Evolutionary conservation across 2,797 vertebrate species (phyloP).

Genomic region (Petrocephalus schoutedeni): DNA sequence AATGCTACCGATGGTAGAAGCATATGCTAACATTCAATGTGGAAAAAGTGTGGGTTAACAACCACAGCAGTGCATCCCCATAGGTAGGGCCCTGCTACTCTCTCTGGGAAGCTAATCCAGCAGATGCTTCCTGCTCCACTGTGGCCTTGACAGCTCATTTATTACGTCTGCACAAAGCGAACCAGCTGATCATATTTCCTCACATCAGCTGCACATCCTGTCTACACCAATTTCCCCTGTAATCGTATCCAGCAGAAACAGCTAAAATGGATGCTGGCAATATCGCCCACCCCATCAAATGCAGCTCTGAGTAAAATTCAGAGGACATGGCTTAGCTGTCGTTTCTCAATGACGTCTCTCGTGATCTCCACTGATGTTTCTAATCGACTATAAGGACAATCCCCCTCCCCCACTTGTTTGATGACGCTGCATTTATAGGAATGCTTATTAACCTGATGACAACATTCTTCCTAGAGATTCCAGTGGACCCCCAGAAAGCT

Average conservation of each 20-base stretch:
- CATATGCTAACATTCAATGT: not conserved
- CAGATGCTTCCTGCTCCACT: not conserved
- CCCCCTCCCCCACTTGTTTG: not conserved
- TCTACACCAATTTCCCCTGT: not conserved
- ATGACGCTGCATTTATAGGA: not conserved
- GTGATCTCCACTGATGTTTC: not conserved
- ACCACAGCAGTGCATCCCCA: not conserved
- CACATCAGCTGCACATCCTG: not conserved
- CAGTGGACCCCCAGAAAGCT: constrained; percentile 71
- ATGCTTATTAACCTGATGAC: not conserved
- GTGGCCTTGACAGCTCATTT: not conserved
- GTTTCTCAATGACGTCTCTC: not conserved
- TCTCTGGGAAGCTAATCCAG: not conserved
- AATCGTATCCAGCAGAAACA: not conserved
- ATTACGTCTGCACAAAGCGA: not conserved
- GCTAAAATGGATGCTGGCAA: not conserved
- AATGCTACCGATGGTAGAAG: not conserved
- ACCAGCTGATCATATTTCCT: not conserved
- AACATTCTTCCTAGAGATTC: constrained; percentile 63
- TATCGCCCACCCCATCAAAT: not conserved
- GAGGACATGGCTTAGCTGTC: not conserved
- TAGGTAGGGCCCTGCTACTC: not conserved
- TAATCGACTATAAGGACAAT: not conserved
- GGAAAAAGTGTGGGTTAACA: not conserved
- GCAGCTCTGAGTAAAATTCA: not conserved